A percentile compares a stretch with the other conserved stretches of the same genome.
Evolutionary conservation across 2,888 invertebrate genomes (phyloP).

Genomic region (Cyclophora punctaria): DNA sequence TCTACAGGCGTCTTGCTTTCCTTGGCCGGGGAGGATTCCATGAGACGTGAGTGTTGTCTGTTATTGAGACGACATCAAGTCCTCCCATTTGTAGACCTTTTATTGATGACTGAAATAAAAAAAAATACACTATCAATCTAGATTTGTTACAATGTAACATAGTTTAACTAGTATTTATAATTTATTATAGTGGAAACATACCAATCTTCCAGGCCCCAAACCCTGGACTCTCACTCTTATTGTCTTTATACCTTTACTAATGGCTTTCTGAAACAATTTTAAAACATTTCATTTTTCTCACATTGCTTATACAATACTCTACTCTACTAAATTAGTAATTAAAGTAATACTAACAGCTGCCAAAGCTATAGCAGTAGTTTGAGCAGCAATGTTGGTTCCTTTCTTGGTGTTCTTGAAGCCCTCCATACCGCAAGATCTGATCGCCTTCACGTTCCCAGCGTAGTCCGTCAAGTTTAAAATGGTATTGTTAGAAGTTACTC

Average conservation of each 20-base stretch:
- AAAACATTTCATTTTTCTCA: no score
- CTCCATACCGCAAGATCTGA: conserved; percentile 89
- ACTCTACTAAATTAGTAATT: neutral
- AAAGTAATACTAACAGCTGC: conserved; percentile 76
- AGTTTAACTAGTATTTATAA: no score
- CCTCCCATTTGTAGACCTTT: conserved; percentile 96
- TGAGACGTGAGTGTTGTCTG: conserved; percentile 91
- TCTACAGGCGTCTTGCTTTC: conserved; percentile 88
- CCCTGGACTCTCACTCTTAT: conserved; percentile 87
- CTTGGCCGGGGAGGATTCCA: conserved; percentile 88
- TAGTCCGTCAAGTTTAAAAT: conserved; percentile 84
- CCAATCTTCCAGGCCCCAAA: conserved; percentile 92
- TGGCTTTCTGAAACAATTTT: conserved; percentile 76
- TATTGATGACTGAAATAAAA: conserved; percentile 84
- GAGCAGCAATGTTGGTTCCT: conserved; percentile 97
- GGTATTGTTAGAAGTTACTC: conserved; percentile 91
- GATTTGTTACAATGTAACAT: neutral
- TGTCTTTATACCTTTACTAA: conserved; percentile 82
- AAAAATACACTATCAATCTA: conserved; percentile 5
- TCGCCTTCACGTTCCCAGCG: conserved; percentile 77
- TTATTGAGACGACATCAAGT: conserved; percentile 90
- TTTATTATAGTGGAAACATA: conserved; percentile 47
- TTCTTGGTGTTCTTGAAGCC: conserved; percentile 97
- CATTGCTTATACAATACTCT: neutral
- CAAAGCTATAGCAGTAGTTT: conserved; percentile 90